Percentiles rank a stretch among this genome's conserved stretches.
These are phyloP conservation scores for Trachemys scripta DNA, from an alignment of 2,113 vertebrate species.

Conservation along the genomic window DNA sequence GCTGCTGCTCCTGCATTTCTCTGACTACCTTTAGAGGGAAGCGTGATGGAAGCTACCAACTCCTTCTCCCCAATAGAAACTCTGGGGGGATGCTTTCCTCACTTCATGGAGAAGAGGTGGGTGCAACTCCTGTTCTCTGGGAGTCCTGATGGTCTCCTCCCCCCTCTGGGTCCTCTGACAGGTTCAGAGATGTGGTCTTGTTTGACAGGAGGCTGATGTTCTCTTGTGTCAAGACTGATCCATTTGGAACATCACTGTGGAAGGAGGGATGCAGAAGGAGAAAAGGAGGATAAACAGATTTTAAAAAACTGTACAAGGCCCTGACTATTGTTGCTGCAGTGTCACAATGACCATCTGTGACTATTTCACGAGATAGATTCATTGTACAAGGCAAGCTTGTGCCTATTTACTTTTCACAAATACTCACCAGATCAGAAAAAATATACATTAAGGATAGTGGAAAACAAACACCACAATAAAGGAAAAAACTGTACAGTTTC, in stretches of 20 bases:
- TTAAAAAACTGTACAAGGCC: not conserved
- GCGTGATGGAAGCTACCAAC: slow-evolving; percentile 32
- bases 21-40: slow-evolving; percentile 53
- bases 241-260: slow-evolving; percentile 92
- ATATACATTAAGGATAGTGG: not conserved
- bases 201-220: slow-evolving; percentile 89
- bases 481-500: not conserved
- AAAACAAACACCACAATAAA: not conserved
- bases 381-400: too few relatives aligned
- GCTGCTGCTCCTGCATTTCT: slow-evolving; percentile 72
- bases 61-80: slow-evolving; percentile 26
- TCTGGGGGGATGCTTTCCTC: slow-evolving; percentile 40
- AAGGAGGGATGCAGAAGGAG: not conserved
- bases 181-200: slow-evolving; percentile 89
- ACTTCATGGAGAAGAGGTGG: slow-evolving; percentile 86
- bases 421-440: not conserved
- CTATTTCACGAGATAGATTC: fast-evolving
- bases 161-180: slow-evolving; percentile 86
- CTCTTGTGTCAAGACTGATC: slow-evolving; percentile 89
- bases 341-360: not conserved
- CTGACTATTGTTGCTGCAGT: not conserved
- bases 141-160: slow-evolving; percentile 86
- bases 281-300: not conserved
- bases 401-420: not conserved
- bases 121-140: slow-evolving; percentile 87